Evolutionary conservation across 35 echinoderm and acorn worm species (phyloP).

Genomic region (Nesometra sesokonis): DNA sequence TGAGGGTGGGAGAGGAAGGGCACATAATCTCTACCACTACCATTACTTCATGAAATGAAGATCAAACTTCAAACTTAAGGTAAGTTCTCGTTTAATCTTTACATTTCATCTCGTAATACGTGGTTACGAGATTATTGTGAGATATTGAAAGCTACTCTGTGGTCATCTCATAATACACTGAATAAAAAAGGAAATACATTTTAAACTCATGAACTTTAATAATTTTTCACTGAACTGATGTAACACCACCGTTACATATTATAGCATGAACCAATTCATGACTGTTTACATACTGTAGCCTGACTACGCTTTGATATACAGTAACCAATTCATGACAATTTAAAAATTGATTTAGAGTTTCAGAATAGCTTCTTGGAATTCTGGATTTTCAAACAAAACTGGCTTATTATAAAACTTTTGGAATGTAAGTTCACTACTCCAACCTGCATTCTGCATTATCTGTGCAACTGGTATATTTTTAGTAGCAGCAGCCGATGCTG

Average conservation of each 20-base stretch:
- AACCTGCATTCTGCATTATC: conserved; percentile 47
- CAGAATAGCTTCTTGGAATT: no score
- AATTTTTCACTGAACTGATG: no score
- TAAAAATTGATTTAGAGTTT: no score
- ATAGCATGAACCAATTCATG: no score
- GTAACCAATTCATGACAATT: no score
- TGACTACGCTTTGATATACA: no score
- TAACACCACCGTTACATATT: no score
- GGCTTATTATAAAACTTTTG: conserved; percentile 44
- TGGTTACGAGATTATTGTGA: not conserved
- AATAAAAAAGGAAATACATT: no score
- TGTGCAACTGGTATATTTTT: conserved; percentile 12
- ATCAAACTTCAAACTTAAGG: not conserved
- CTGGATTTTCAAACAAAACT: not conserved
- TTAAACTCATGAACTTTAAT: no score
- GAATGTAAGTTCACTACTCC: conserved; percentile 43
- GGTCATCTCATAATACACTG: not conserved
- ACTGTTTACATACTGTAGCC: no score
- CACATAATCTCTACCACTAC: not conserved
- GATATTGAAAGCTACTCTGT: not conserved
- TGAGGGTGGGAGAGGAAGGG: not conserved
- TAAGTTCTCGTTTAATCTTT: not conserved
- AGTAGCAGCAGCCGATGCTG: conserved; percentile 17
- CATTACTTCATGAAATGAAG: not conserved
- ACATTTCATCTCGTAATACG: not conserved